phyloP scores from a whole-genome alignment of 1,140 invertebrate genomes.

The Teleopsis dalmanni region DNA sequence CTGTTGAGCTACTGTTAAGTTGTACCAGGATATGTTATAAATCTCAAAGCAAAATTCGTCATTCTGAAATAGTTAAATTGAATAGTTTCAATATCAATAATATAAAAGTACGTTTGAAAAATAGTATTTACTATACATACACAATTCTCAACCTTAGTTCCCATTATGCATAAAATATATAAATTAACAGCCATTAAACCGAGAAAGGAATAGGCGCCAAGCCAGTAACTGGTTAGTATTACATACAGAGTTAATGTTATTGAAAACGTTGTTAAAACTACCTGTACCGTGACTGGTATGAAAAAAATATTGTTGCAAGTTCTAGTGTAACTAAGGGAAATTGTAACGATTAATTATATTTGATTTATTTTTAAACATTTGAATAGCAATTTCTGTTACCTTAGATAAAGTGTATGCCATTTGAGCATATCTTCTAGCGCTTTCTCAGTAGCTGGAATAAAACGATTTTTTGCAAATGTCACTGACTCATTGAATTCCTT shows the following conservation, averaged over 20 bases:
- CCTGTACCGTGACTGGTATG: neutral
- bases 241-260: conserved; percentile 1
- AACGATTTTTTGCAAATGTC: neutral
- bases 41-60: conserved; percentile 5
- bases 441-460: neutral
- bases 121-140: conserved; percentile 1
- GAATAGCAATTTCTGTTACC: too few species aligned
- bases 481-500: conserved; percentile 9
- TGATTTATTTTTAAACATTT: neutral
- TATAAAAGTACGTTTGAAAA: neutral
- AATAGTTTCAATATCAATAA: neutral
- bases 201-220: conserved; percentile 3
- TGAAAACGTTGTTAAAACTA: neutral
- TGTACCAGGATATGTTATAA: conserved; percentile 9
- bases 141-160: conserved; percentile 5
- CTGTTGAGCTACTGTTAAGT: neutral
- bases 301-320: neutral
- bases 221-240: conserved; percentile 4
- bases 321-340: neutral
- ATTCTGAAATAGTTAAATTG: neutral
- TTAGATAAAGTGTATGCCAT: conserved; percentile 3
- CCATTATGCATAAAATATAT: conserved; percentile 9
- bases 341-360: neutral
- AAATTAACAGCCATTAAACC: neutral
- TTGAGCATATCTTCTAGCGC: conserved; percentile 2